Percentiles rank a stretch among this genome's conserved stretches.
phyloP scores from a whole-genome alignment of 2,113 vertebrate species.

The Leptocoma aspasia region DNA sequence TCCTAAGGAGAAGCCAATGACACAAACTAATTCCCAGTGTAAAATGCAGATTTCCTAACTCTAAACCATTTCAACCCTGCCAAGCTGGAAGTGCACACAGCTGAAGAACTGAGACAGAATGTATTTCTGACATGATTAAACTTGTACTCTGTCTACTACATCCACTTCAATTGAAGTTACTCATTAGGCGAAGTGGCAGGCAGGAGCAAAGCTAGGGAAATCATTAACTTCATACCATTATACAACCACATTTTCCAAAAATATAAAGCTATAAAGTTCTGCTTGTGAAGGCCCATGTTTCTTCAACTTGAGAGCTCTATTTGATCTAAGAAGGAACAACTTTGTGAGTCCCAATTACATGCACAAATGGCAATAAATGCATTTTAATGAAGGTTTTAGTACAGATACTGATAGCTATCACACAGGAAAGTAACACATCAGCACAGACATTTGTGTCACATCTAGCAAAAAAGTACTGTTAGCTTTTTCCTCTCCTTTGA shows the following conservation, averaged over 20 bases:
- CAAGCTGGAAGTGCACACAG: not conserved
- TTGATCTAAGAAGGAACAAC: conserved; percentile 1
- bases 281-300: not conserved
- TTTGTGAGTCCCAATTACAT: not conserved
- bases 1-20: not conserved
- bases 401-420: conserved; percentile 4
- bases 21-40: not conserved
- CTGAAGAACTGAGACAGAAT: not conserved
- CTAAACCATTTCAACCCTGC: not conserved
- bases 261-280: conserved; percentile 1
- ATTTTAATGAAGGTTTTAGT: conserved; percentile 27
- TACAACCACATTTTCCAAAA: not conserved
- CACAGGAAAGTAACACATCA: not conserved
- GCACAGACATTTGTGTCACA: not conserved
- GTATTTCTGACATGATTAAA: conserved; percentile 8
- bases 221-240: conserved; percentile 14
- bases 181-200: conserved; percentile 36
- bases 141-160: conserved; percentile 6
- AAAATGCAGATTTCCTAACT: not conserved
- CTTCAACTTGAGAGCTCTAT: conserved; percentile 10
- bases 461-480: not conserved
- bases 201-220: conserved; percentile 17
- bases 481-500: not conserved
- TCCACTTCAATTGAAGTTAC: conserved; percentile 1
- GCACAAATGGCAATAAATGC: conserved; percentile 10